Base-by-base conservation (phyloP, 1,140 invertebrate species). In the Saxidomus purpurata region DNA sequence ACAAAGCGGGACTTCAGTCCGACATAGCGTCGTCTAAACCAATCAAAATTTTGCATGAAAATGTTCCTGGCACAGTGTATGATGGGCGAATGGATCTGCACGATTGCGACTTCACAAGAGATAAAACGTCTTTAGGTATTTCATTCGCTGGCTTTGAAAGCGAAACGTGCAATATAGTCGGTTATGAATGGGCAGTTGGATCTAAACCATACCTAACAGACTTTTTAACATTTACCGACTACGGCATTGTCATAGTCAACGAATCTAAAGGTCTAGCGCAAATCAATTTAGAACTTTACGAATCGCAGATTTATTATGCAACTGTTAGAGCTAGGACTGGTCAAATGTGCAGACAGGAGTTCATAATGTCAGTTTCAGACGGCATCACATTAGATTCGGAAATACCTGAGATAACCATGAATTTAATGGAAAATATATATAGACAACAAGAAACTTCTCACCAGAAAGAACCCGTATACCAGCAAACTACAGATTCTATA, bases 161-260 rank as follows among this genome's bases (percentile, higher is more conserved):
- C 86, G 89, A 90, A 63, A 80, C 84, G 19, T 92, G 91, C 69
- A 87, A 89, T 55, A 92, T 92, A 43, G 25, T 91, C 8, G 71
- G 49, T 49, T 92, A 92, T 89, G 91, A 92, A 52, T 92, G 90
- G 91, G 90, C 88, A 3, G 77, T 90, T 36, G 91, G 91, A 31
- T 84, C 85, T 13, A 59, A 17, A 0, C 34, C 55, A 34, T 86
- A 74, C 40, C 69, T 69, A 15, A 77, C 84, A 4, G 69, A 86
- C 36, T 31, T 86, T 9, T 49, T 47, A 22, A 38, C 84, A 15
- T 92, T 47, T 84, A 87, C 87, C 6, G 25, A 86, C 19, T 90
- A 85, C 81, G 91, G 91, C 19, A 43, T 92, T 38, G 80, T 88
- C 13, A 89, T 86, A 71, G 13, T 59, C 0, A 86, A 86, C 52